Base-by-base conservation (phyloP, 2,888 invertebrate genomes). In the Ophion slaviceki region DNA sequence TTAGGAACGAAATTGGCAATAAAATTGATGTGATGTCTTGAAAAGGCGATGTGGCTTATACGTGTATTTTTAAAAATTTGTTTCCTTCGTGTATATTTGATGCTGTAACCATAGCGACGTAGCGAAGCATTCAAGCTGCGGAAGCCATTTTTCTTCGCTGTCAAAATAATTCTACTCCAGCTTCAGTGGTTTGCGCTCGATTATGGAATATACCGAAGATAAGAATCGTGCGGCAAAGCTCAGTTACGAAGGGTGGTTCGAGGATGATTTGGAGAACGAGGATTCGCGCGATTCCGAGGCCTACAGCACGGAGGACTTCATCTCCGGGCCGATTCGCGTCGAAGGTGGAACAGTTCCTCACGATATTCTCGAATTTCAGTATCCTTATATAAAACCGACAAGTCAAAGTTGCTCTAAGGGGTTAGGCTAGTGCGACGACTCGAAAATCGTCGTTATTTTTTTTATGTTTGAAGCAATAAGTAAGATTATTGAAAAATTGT, bases 331-430 rank as follows among this genome's bases (percentile, higher is more conserved):
- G 7, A 94, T 94, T 45, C 93, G 94, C 36, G 95, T 95, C 66
- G 92, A 94, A 61, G 92, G 94, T 68, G 95, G 95, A 40, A 95
- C 95, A 11, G 93, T 96, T 85, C 95, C 96, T 0, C 90, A 94
- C 10, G 94, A 96, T 90, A 94, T 96, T 86, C 94, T 97, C 80
- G 95, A 96, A 90, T 96, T 96, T 92, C 94, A 96, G 96, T 96
- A 96, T 96, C 96, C 96, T 96, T 96, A 6, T 36, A 36, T 2
- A 5, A 64, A 53, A 45, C 10, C 64, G 36, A 74, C 5, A 66
- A 36, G 20, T 8, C 62, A 36, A 64, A 64, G 17, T 14, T 5
- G 2, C 8, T 32, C 8, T 66, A 3, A 17, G 24, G 24, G 24
- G 24, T 20, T 1, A 7, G 8, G 24, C 61, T 32, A 4, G 32